Conservation (phyloP, 2,888 invertebrate species). For the Limnephilus auricula region DNA sequence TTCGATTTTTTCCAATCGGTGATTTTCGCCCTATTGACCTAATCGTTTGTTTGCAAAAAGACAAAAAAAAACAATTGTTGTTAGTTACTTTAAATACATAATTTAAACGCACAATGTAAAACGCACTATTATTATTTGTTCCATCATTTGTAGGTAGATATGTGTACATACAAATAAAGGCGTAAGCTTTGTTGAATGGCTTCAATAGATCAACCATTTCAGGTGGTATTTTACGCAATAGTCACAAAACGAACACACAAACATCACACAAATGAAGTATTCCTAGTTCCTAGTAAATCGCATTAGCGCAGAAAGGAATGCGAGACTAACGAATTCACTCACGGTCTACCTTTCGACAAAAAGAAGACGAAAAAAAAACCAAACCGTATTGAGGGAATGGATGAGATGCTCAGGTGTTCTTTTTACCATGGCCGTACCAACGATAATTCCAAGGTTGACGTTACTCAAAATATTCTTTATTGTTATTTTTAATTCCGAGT, state of each 20-base stretch:
- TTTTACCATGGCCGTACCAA: conserved; percentile 31
- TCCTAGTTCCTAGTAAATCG: conserved; percentile 38
- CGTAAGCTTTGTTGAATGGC: background rate
- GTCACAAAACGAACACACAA: background rate
- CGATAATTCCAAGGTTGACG: conserved; percentile 24
- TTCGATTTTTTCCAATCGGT: too few relatives aligned
- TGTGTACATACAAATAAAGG: background rate
- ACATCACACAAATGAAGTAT: background rate
- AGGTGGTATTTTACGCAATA: background rate
- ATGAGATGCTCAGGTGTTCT: conserved; percentile 61
- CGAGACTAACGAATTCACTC: conserved; percentile 57
- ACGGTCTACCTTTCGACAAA: conserved; percentile 54
- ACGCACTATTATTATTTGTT: background rate
- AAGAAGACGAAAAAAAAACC: conserved; percentile 41
- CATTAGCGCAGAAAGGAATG: conserved; percentile 37
- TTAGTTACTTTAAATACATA: background rate
- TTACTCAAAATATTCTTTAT: conserved; percentile 37
- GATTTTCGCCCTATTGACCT: too few relatives aligned
- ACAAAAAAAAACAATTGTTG: too few relatives aligned
- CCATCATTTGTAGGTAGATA: background rate
- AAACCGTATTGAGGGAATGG: conserved; percentile 22
- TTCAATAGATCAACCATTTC: background rate
- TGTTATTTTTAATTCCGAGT: conserved; percentile 23
- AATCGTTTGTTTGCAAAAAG: too few relatives aligned
- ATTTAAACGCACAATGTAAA: background rate